A percentile compares a stretch with the other conserved stretches of the same genome.
Evolutionary conservation across 1,140 invertebrate species (phyloP).

Genomic region (Heliconius congener): DNA sequence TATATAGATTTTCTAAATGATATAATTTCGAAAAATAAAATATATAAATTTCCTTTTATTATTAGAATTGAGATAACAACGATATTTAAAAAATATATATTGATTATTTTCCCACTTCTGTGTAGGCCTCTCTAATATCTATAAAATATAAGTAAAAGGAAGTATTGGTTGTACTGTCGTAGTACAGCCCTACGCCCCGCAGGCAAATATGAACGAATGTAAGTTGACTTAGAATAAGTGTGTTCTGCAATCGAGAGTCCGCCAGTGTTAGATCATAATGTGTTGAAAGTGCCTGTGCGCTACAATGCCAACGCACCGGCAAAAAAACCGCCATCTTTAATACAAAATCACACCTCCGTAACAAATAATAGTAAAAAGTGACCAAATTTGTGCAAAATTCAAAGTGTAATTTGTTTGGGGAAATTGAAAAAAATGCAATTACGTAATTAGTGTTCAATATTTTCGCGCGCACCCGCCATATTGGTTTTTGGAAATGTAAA

Average conservation of each 20-base stretch:
- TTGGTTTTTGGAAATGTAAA: constrained; percentile 21
- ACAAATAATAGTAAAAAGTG: not conserved
- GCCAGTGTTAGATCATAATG: constrained; percentile 81
- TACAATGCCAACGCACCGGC: constrained; percentile 72
- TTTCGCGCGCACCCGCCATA: constrained; percentile 21
- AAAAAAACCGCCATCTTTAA: constrained; percentile 13
- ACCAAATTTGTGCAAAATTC: constrained; percentile 9
- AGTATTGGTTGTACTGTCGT: constrained; percentile 41
- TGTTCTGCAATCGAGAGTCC: constrained; percentile 78
- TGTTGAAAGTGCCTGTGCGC: constrained; percentile 79
- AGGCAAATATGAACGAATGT: constrained; percentile 82
- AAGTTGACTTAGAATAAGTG: constrained; percentile 82
- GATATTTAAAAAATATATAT: too few species aligned
- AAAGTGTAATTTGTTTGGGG: not conserved
- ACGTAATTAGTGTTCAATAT: constrained; percentile 22
- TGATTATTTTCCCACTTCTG: too few species aligned
- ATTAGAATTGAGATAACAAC: too few species aligned
- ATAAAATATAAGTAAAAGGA: constrained; percentile 31
- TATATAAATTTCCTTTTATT: too few species aligned
- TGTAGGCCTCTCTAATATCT: not conserved
- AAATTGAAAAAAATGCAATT: constrained; percentile 5
- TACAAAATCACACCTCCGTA: not conserved
- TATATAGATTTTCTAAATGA: too few species aligned
- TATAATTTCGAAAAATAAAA: too few species aligned
- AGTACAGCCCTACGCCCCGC: constrained; percentile 76